Evolutionary conservation across 2,888 invertebrate species (phyloP), one percentile per base, ranked within the genome.

Genomic region (Lasioglossum leucozonium): DNA sequence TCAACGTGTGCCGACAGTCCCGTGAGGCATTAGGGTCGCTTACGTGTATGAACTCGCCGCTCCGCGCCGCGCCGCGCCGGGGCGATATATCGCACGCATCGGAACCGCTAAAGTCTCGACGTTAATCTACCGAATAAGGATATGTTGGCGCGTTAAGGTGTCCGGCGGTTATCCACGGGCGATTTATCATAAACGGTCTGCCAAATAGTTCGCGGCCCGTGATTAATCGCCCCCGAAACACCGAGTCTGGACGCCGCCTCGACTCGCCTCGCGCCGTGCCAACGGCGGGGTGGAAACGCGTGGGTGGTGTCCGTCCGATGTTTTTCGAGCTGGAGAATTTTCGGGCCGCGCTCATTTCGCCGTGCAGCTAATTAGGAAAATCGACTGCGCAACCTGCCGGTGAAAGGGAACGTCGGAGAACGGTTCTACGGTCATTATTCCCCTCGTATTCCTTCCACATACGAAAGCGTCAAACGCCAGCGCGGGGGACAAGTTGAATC

Each of bases 1-100:
- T 90, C 89, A 88, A 90, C 90, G 85, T 85, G 87, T 85, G 84
- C 89, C 89, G 90, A 88, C 86, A 87, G 90, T 89, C 82, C 87
- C 86, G 86, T 91, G 91, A 90, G 89, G 90, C 87, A 90, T 90
- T 90, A 89, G 85, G 89, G 85, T 86, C 85, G 90, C 87, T 90
- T 90, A 90, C 90, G 87, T 69, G 67, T 89, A 85, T 88, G 89
- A 90, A 90, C 88, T 88, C 82, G 79, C 89, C n/a, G n/a, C n/a
- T n/a, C n/a, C n/a, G n/a, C n/a, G n/a, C n/a, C n/a, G n/a, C n/a
- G n/a, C n/a, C n/a, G n/a, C n/a, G n/a, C n/a, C 72, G 71, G 47
- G 44, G 78, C 88, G 88, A 87, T 89, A 87, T 87, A 87, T 84
- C 85, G 88, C 81, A 75, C 79, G 77, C 85, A 81, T 80, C 85